These are phyloP conservation scores for Xiphophorus hellerii DNA, from an alignment of 2,113 vertebrate genomes.

Conservation along the genomic window DNA sequence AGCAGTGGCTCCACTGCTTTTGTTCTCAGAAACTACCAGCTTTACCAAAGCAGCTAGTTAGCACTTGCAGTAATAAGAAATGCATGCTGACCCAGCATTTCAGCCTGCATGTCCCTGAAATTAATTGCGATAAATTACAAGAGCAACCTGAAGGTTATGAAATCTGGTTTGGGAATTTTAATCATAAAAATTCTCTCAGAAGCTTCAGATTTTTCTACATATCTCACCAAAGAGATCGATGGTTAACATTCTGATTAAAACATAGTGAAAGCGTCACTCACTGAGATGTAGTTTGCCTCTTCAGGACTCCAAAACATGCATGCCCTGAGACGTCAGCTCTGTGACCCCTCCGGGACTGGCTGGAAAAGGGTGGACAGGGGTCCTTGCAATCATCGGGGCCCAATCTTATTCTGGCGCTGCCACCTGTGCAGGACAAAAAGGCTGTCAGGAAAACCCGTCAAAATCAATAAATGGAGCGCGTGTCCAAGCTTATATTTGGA, in stretches of 20 bases:
- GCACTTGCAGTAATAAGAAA: slow-evolving; percentile 1
- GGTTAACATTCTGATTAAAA: slow-evolving; percentile 15
- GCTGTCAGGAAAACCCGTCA: slow-evolving; percentile 48
- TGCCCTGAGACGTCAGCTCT: slow-evolving; percentile 74
- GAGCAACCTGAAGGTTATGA: background rate
- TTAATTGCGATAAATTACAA: background rate
- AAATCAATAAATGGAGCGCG: slow-evolving; percentile 22
- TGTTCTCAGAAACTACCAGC: slow-evolving; percentile 13
- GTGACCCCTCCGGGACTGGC: slow-evolving; percentile 64
- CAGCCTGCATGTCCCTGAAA: too few species aligned
- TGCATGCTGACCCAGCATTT: too few species aligned
- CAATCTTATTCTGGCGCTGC: slow-evolving; percentile 58
- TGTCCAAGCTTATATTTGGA: slow-evolving; percentile 36
- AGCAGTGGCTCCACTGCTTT: slow-evolving; percentile 12
- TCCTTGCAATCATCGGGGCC: slow-evolving; percentile 75
- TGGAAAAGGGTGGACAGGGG: slow-evolving; percentile 61
- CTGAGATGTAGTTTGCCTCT: slow-evolving; percentile 76
- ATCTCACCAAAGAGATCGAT: slow-evolving; percentile 11
- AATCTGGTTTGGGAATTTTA: background rate
- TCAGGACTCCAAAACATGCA: slow-evolving; percentile 74
- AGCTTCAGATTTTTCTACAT: background rate
- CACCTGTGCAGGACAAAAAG: slow-evolving; percentile 65
- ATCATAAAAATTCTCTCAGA: background rate
- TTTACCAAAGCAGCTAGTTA: slow-evolving; percentile 13
- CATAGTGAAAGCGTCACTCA: slow-evolving; percentile 62